Evolutionary conservation across 2,797 vertebrate species (phyloP).

Genomic region (Lepus townsendii): DNA sequence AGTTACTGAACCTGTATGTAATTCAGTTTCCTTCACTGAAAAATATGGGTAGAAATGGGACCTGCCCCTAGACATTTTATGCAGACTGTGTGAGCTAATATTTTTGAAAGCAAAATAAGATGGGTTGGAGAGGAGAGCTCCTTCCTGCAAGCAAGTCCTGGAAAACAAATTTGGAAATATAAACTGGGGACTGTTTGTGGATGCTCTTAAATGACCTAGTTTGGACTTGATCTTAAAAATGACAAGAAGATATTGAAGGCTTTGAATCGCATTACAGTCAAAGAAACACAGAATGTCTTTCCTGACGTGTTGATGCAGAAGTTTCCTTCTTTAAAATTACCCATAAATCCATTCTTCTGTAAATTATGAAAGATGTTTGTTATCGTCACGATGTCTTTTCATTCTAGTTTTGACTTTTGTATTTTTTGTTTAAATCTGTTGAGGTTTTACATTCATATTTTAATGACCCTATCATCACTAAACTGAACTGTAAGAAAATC

Average conservation of each 20-base stretch:
- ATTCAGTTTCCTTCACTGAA: not conserved
- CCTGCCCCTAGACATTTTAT: not conserved
- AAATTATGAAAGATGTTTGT: not conserved
- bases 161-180: not conserved
- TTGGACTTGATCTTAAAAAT: not conserved
- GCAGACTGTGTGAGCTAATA: not conserved
- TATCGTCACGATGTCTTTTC: not conserved
- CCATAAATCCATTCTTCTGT: not conserved
- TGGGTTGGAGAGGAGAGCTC: not conserved
- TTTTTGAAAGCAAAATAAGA: not conserved
- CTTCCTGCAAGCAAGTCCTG: not conserved
- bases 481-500: conserved; percentile 33
- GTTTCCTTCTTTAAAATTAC: not conserved
- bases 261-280: not conserved
- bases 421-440: conserved; percentile 42
- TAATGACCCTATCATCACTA: conserved; percentile 27
- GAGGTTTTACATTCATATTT: not conserved
- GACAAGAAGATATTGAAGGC: not conserved
- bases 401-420: conserved; percentile 30
- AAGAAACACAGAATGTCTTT: not conserved
- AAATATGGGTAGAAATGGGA: not conserved
- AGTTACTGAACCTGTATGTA: not conserved
- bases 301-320: not conserved
- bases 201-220: not conserved
- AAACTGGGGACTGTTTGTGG: not conserved